Percentiles rank a stretch among this genome's conserved stretches.
phyloP scores from a whole-genome alignment of 2,797 vertebrate species.

The Diplodus puntazzo region DNA sequence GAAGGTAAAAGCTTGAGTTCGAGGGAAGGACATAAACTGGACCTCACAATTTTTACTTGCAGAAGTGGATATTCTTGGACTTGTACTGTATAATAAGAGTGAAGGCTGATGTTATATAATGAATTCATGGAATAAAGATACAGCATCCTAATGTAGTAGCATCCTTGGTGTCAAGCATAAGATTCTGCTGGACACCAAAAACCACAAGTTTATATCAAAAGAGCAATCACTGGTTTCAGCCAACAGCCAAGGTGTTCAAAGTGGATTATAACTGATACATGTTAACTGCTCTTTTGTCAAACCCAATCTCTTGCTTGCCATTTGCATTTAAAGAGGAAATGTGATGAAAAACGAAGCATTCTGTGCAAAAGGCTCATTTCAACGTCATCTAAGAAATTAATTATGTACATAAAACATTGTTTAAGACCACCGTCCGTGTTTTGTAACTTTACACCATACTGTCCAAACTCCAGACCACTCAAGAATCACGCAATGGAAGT shows the following conservation, averaged over 20 bases:
- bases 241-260: not conserved
- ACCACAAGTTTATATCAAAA: not conserved
- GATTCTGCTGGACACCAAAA: not conserved
- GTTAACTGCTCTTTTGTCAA: slow-evolving; percentile 1
- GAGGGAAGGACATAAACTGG: no score
- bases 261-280: not conserved
- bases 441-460: slow-evolving; percentile 5
- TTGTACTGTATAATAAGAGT: not conserved
- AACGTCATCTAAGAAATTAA: not conserved
- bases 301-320: not conserved
- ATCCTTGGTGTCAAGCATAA: no score
- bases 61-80: not conserved
- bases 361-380: not conserved
- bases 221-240: not conserved
- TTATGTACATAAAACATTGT: not conserved
- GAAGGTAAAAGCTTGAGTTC: not conserved
- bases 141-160: no score
- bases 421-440: not conserved
- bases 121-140: not conserved
- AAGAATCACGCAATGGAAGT: slow-evolving; percentile 13
- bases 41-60: not conserved
- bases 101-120: not conserved
- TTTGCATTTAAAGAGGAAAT: no score
- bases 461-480: slow-evolving; percentile 20
- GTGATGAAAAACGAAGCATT: not conserved